Evolutionary conservation across 2,888 invertebrate genomes (phyloP).

Genomic region (Polydrusus pterygomalis): DNA sequence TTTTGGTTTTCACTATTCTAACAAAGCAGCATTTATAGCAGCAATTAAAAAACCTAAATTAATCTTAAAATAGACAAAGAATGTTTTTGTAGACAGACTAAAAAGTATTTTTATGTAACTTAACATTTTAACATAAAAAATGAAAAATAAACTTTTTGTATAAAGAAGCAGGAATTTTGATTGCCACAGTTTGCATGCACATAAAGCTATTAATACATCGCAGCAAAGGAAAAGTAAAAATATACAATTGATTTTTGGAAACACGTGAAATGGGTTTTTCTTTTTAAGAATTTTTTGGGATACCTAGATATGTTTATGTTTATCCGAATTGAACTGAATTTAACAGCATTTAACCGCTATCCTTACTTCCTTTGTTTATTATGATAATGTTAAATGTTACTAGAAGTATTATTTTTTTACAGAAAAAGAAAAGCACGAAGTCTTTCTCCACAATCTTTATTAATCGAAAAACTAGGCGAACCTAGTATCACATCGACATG

Average conservation of each 20-base stretch:
- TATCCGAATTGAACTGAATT: background rate
- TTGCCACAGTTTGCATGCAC: background rate
- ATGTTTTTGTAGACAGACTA: conserved; percentile 33
- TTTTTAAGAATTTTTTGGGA: background rate
- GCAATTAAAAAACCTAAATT: background rate
- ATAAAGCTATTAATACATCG: conserved; percentile 20
- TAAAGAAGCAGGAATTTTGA: conserved; percentile 25
- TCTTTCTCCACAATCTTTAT: no score
- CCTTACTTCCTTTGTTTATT: no score
- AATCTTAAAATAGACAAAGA: conserved; percentile 15
- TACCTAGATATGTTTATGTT: background rate
- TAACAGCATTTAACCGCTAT: background rate
- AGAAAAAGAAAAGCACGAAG: no score
- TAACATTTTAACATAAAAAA: conserved; percentile 4
- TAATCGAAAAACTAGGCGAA: no score
- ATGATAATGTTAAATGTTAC: no score
- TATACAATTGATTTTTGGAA: conserved; percentile 26
- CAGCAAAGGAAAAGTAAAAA: conserved; percentile 16
- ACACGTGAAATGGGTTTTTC: conserved; percentile 19
- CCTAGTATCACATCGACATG: no score
- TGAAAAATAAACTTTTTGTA: conserved; percentile 15
- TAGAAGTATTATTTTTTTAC: no score
- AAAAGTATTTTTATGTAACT: background rate
- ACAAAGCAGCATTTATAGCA: no score
- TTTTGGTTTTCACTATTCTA: no score